phyloP scores from a whole-genome alignment of 2,888 invertebrate species.

The Neoitamus cyanurus region DNA sequence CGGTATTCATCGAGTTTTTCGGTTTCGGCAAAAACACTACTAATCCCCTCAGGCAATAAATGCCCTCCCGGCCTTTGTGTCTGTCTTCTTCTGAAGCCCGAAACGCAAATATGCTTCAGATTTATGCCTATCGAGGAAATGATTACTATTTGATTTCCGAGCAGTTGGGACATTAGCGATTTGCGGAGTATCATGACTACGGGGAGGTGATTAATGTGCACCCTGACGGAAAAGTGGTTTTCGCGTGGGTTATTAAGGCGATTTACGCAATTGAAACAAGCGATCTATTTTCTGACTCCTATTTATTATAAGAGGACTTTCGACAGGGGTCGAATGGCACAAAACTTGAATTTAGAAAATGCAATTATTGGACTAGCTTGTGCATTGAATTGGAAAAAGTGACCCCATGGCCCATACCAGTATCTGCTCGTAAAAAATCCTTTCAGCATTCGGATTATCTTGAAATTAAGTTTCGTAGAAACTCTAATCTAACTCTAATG shows the following conservation, averaged over 20 bases:
- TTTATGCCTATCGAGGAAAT: conserved; percentile 49
- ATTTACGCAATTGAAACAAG: background rate
- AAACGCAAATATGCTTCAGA: conserved; percentile 50
- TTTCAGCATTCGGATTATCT: too few species aligned
- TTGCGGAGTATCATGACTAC: background rate
- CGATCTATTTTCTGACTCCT: background rate
- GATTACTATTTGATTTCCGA: conserved; percentile 52
- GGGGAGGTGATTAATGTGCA: conserved; percentile 46
- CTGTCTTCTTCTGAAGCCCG: background rate
- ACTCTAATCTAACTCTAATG: too few species aligned
- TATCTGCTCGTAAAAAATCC: too few species aligned
- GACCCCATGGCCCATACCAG: too few species aligned
- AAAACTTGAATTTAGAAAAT: background rate
- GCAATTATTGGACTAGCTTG: too few species aligned
- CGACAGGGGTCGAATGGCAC: background rate
- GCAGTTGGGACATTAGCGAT: conserved; percentile 51
- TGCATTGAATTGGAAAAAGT: too few species aligned
- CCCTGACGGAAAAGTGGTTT: conserved; percentile 4
- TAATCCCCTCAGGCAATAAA: conserved; percentile 49
- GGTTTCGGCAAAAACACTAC: conserved; percentile 41
- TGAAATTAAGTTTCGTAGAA: too few species aligned
- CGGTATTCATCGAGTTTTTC: conserved; percentile 17
- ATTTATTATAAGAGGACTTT: too few species aligned
- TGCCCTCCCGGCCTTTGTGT: conserved; percentile 32
- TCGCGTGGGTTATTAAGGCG: background rate